Evolutionary conservation across 2,888 invertebrate genomes (phyloP).

Genomic region (Drosophila greeni): DNA sequence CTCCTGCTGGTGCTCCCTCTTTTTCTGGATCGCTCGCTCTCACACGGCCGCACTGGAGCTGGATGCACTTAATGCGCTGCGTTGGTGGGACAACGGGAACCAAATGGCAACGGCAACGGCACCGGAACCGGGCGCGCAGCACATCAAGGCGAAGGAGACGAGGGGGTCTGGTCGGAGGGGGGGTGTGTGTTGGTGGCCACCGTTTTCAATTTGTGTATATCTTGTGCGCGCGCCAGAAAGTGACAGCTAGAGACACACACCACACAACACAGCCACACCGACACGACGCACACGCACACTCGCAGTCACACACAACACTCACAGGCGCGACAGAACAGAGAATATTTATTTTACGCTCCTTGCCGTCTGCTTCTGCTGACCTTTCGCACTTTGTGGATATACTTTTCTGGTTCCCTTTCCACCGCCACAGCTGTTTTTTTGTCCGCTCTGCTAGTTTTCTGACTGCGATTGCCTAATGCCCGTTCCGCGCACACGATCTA

Average conservation of each 20-base stretch:
- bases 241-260: constrained; percentile 66
- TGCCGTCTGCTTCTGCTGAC: constrained; percentile 69
- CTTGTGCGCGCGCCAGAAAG: constrained; percentile 70
- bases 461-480: constrained; percentile 10
- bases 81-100: constrained; percentile 45
- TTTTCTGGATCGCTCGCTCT: constrained; percentile 10
- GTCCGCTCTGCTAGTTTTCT: constrained; percentile 11
- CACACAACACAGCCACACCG: constrained; percentile 34
- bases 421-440: constrained; percentile 56
- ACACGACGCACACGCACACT: constrained; percentile 31
- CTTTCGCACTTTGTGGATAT: constrained; percentile 75
- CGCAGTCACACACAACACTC: constrained; percentile 37
- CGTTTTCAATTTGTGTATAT: constrained; percentile 66
- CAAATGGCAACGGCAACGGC: constrained; percentile 64
- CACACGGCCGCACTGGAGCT: constrained; percentile 27
- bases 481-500: neutral
- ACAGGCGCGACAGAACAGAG: constrained; percentile 29
- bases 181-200: constrained; percentile 47
- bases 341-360: constrained; percentile 50
- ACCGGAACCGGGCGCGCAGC: constrained; percentile 74
- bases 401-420: constrained; percentile 62
- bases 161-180: constrained; percentile 24
- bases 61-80: constrained; percentile 46
- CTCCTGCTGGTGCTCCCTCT: constrained; percentile 18
- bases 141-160: constrained; percentile 44